These are phyloP conservation scores for Ceratina australensis DNA, from an alignment of 1,140 invertebrate species.

Conservation along the genomic window DNA sequence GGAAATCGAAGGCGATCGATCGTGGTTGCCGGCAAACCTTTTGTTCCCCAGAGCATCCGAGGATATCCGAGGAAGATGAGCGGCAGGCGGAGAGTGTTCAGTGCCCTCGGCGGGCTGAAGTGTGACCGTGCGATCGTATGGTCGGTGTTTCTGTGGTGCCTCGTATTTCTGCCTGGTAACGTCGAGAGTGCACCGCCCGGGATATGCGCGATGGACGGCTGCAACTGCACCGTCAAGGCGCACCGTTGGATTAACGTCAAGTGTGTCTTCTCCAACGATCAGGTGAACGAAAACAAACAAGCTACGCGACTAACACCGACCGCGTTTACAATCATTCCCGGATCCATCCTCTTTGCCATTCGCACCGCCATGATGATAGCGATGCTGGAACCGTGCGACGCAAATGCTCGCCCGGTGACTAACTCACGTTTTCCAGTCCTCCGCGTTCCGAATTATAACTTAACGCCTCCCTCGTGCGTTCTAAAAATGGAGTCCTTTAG, in stretches of 20 bases:
- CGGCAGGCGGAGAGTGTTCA: constrained; percentile 48
- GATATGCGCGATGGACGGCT: constrained; percentile 81
- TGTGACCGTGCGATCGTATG: constrained; percentile 72
- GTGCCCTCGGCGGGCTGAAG: constrained; percentile 54
- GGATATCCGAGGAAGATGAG: constrained; percentile 39
- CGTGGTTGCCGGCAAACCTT: constrained; percentile 19
- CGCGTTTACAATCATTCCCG: background rate
- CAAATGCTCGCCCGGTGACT: constrained; percentile 35
- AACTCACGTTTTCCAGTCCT: constrained; percentile 16
- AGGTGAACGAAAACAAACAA: constrained; percentile 79
- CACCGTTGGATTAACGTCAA: constrained; percentile 83
- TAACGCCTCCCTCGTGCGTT: background rate
- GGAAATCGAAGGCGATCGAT: constrained; percentile 43
- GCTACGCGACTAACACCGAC: constrained; percentile 24
- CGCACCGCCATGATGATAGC: constrained; percentile 9
- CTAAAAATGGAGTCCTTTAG: constrained; percentile 37
- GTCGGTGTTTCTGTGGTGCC: constrained; percentile 69
- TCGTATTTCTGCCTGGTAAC: constrained; percentile 55
- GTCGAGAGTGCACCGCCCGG: constrained; percentile 65
- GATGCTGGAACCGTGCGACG: constrained; percentile 28
- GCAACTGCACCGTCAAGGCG: constrained; percentile 81
- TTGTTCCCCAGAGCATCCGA: constrained; percentile 17
- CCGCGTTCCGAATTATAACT: constrained; percentile 4
- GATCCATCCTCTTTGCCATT: too few species aligned
- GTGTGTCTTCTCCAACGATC: constrained; percentile 81